Conservation (phyloP, 2,113 vertebrate genomes). For the Mirounga angustirostris region DNA sequence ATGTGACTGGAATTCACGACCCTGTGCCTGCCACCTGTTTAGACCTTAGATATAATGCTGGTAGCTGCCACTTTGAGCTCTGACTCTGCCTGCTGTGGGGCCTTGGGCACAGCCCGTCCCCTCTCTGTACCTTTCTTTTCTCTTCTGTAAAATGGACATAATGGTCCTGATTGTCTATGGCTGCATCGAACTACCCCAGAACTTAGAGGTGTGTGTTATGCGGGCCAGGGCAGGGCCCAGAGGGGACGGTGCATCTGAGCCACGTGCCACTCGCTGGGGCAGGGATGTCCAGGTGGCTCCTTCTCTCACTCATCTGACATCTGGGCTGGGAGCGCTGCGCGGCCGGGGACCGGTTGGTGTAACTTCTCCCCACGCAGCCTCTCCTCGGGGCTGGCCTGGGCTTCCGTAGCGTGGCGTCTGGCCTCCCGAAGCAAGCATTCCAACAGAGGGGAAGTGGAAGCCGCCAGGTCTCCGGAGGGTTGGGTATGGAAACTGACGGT, state of each 20-base stretch:
- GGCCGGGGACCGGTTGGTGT: not conserved
- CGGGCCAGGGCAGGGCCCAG: not conserved
- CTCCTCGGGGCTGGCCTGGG: fast-evolving
- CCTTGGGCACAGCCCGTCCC: fast-evolving
- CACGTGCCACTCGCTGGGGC: fast-evolving
- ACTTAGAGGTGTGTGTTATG: too few relatives aligned
- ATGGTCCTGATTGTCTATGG: not conserved
- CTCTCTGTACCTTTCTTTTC: not conserved
- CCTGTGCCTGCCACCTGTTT: not conserved
- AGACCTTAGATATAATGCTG: not conserved
- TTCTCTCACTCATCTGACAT: not conserved
- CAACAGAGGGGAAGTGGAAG: not conserved
- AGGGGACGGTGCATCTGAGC: not conserved
- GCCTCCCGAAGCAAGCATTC: not conserved
- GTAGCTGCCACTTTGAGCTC: not conserved
- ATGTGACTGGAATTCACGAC: not conserved
- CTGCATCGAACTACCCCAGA: not conserved
- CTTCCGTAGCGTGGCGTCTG: not conserved
- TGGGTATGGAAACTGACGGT: not conserved
- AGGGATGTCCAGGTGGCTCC: not conserved
- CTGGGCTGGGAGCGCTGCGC: not conserved
- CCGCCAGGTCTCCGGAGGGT: not conserved
- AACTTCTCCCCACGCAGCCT: fast-evolving
- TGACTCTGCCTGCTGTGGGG: not conserved
- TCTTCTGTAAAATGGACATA: not conserved